Conservation (phyloP, 2,797 vertebrate genomes). For the Phoebastria nigripes region DNA sequence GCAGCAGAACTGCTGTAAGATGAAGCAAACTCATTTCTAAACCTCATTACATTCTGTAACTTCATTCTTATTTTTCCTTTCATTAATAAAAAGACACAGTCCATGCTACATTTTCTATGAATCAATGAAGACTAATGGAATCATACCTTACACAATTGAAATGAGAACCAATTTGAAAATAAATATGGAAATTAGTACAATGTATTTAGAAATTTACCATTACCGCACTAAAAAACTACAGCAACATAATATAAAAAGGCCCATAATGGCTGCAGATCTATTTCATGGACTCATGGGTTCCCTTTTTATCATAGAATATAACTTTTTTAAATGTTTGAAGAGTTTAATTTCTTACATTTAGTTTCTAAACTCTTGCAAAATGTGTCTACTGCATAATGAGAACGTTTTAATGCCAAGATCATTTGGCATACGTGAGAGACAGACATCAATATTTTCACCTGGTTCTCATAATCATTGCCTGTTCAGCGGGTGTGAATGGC, state of each 20-base stretch:
- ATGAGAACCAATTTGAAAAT: neutral
- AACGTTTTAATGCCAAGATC: neutral
- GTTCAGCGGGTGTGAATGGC: neutral
- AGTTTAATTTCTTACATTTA: neutral
- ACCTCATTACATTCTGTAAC: neutral
- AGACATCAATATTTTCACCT: neutral
- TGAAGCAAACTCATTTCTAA: slow-evolving; percentile 2
- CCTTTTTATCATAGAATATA: neutral
- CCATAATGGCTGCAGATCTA: neutral
- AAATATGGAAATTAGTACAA: neutral
- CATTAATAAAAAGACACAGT: slow-evolving; percentile 13
- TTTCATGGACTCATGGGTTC: neutral
- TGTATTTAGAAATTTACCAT: slow-evolving; percentile 8
- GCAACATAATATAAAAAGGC: neutral
- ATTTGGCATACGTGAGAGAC: neutral
- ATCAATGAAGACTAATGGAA: slow-evolving; percentile 2
- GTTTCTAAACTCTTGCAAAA: neutral
- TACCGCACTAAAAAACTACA: neutral
- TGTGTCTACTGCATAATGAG: neutral
- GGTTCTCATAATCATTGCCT: neutral
- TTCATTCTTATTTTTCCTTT: slow-evolving; percentile 8
- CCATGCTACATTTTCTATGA: slow-evolving; percentile 7
- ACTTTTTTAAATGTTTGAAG: neutral
- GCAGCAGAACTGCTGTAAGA: neutral
- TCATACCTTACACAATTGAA: neutral